A percentile compares a stretch with the other conserved stretches of the same genome.
phyloP scores from a whole-genome alignment of 2,797 vertebrate species.

The Amblyraja radiata region DNA sequence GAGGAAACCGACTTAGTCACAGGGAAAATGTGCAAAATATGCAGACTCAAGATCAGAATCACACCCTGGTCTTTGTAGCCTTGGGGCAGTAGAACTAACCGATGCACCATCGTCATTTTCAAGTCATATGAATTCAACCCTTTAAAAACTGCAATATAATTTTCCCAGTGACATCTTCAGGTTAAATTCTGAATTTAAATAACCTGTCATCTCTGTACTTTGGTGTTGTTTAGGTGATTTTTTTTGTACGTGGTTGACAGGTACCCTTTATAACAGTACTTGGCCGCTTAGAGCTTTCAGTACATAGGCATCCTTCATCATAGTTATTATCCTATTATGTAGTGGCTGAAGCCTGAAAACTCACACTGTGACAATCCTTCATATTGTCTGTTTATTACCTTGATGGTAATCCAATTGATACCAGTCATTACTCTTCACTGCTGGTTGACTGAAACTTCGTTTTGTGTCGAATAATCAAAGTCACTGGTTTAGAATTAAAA shows the following conservation, averaged over 20 bases:
- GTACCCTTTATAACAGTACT: not conserved
- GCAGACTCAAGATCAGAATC: no score
- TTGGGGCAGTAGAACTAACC: no score
- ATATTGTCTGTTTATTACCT: not conserved
- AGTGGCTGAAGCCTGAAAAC: slow-evolving; percentile 16
- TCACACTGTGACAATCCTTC: not conserved
- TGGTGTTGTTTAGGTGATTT: not conserved
- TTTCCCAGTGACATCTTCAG: not conserved
- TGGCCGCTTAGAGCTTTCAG: slow-evolving; percentile 23
- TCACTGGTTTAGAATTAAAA: not conserved
- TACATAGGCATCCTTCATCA: not conserved
- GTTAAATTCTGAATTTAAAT: not conserved
- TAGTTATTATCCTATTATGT: slow-evolving; percentile 16
- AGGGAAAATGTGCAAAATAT: no score
- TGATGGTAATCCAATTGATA: not conserved
- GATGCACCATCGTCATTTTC: not conserved
- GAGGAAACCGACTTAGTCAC: no score
- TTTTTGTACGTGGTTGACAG: not conserved
- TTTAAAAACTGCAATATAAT: not conserved
- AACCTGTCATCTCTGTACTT: not conserved
- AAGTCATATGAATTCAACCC: not conserved
- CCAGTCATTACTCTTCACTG: not conserved
- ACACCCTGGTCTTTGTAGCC: no score
- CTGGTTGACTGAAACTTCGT: slow-evolving; percentile 4
- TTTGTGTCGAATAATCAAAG: not conserved